Percentiles rank a stretch among this genome's conserved stretches.
Conservation (phyloP, 2,113 vertebrate genomes). For the Plecturocebus donacophilus region DNA sequence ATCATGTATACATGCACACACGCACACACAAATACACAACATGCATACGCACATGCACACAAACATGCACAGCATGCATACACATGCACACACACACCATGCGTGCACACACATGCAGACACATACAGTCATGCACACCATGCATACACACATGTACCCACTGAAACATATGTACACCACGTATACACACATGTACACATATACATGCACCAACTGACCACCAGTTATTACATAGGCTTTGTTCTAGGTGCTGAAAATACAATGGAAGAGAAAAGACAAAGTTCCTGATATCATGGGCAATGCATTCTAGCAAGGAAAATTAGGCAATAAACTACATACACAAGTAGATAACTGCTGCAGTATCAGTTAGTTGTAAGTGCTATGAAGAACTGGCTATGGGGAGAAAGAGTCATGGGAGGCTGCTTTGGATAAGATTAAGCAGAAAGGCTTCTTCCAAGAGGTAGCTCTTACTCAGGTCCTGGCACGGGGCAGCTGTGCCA, state of each 20-base stretch:
- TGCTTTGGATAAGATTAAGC: background rate
- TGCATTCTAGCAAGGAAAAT: background rate
- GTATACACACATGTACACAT: background rate
- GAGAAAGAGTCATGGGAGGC: background rate
- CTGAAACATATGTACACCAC: background rate
- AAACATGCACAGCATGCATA: too few relatives aligned
- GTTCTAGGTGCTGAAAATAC: background rate
- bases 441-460: background rate
- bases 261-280: background rate
- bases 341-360: fast-evolving
- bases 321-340: background rate
- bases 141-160: fast-evolving
- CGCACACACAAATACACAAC: too few relatives aligned
- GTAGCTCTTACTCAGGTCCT: background rate
- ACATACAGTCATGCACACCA: background rate
- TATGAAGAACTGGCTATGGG: background rate
- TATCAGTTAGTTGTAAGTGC: background rate
- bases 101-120: background rate
- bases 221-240: background rate
- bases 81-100: background rate
- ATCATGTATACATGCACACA: too few relatives aligned
- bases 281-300: background rate
- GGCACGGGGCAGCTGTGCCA: background rate
- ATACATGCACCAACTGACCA: background rate
- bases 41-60: too few relatives aligned